Percentiles rank a stretch among this genome's conserved stretches.
Conservation (phyloP, 2,113 vertebrate species). For the Cyprinodon tularosa region DNA sequence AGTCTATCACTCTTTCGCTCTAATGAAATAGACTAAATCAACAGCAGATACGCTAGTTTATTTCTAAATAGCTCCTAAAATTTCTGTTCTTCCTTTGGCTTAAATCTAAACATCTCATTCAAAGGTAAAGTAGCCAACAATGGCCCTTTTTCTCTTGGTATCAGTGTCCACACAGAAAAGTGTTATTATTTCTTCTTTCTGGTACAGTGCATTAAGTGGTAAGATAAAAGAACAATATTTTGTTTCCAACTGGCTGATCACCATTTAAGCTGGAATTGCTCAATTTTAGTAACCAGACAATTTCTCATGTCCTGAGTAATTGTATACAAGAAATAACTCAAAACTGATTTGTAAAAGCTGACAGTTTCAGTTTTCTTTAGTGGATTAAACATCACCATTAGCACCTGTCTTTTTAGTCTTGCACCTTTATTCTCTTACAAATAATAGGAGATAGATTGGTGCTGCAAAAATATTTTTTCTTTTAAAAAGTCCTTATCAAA, state of each 20-base stretch:
- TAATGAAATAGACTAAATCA: neutral
- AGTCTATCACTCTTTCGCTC: neutral
- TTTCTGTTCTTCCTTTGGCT: neutral
- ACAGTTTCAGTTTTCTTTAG: neutral
- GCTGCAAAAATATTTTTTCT: constrained; percentile 1
- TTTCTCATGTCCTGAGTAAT: neutral
- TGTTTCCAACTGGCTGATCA: no score
- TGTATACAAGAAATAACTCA: neutral
- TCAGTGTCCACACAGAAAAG: neutral
- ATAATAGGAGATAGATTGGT: neutral
- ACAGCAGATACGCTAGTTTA: neutral
- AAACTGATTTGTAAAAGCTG: neutral
- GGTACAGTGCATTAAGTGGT: neutral
- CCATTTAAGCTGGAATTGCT: no score
- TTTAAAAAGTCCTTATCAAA: neutral
- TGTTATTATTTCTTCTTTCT: neutral
- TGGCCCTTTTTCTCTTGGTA: neutral
- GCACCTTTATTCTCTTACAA: neutral
- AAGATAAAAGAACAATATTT: no score
- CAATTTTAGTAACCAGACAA: neutral
- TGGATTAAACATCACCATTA: neutral
- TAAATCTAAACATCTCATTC: neutral
- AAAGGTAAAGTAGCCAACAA: neutral
- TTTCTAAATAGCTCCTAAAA: neutral
- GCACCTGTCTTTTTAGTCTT: neutral